phyloP scores from a whole-genome alignment of 2,888 invertebrate genomes.

The Saturnia pavonia region DNA sequence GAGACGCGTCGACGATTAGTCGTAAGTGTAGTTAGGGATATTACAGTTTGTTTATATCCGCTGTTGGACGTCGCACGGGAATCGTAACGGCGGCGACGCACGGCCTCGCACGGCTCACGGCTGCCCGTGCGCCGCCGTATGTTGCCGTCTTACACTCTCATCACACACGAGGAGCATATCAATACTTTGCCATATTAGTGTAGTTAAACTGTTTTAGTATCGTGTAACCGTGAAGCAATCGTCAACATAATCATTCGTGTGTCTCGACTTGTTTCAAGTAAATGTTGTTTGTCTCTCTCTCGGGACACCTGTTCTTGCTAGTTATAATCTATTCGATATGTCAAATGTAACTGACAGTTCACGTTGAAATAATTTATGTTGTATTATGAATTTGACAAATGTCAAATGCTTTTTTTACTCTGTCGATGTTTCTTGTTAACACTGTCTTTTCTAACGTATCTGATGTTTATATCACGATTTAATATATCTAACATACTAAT shows the following conservation, averaged over 20 bases:
- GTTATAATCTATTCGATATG: slow-evolving; percentile 6
- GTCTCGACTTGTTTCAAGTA: slow-evolving; percentile 44
- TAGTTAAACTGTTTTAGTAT: slow-evolving; percentile 51
- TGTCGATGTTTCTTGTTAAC: slow-evolving; percentile 8
- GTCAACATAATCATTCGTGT: slow-evolving; percentile 73
- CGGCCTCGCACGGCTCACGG: background rate
- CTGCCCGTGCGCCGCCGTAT: background rate
- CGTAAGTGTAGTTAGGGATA: slow-evolving; percentile 56
- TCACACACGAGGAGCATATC: slow-evolving; percentile 64
- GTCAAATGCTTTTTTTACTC: too few species aligned
- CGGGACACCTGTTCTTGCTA: slow-evolving; percentile 7
- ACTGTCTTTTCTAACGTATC: slow-evolving; percentile 10
- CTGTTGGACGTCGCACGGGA: slow-evolving; percentile 13
- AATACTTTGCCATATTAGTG: slow-evolving; percentile 79
- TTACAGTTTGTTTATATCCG: slow-evolving; percentile 37
- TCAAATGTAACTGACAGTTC: slow-evolving; percentile 2
- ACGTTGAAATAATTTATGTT: background rate
- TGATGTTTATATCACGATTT: too few species aligned
- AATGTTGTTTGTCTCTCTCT: slow-evolving; percentile 23
- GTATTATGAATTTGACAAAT: slow-evolving; percentile 29
- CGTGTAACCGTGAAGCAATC: slow-evolving; percentile 62
- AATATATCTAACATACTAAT: slow-evolving; percentile 18
- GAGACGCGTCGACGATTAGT: slow-evolving; percentile 42
- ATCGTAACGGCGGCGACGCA: background rate
- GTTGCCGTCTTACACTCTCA: slow-evolving; percentile 24